These are phyloP conservation scores for Enteromius trimaculatus DNA, from an alignment of 2,797 vertebrate genomes.

Conservation along the genomic window DNA sequence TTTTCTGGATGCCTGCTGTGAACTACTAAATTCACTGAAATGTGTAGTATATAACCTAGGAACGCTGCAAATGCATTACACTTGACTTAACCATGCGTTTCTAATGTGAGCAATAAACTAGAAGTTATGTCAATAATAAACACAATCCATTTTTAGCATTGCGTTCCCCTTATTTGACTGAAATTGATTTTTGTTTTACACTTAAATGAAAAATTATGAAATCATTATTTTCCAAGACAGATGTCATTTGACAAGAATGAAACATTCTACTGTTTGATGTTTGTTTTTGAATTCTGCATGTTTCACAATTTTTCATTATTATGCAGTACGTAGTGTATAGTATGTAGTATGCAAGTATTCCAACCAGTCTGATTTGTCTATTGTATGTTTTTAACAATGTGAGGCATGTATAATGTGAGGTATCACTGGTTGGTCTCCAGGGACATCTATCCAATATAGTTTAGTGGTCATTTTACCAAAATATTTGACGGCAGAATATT, in stretches of 20 bases:
- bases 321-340: not conserved
- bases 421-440: not conserved
- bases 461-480: not conserved
- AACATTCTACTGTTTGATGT: not conserved
- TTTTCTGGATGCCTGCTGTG: conserved; percentile 12
- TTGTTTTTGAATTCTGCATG: not conserved
- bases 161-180: not conserved
- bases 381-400: not conserved
- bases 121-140: too few species aligned
- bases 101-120: not conserved
- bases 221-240: not conserved
- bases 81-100: not conserved
- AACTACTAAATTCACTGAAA: not conserved
- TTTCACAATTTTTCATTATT: too few species aligned
- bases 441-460: not conserved
- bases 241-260: not conserved
- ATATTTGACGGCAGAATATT: not conserved
- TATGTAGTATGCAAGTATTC: not conserved
- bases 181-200: not conserved
- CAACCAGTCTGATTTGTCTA: not conserved
- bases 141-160: not conserved
- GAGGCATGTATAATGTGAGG: not conserved
- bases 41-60: not conserved
- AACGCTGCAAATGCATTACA: not conserved
- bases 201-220: not conserved